phyloP scores from a whole-genome alignment of 2,888 invertebrate species.

The Salpingus planirostris region DNA sequence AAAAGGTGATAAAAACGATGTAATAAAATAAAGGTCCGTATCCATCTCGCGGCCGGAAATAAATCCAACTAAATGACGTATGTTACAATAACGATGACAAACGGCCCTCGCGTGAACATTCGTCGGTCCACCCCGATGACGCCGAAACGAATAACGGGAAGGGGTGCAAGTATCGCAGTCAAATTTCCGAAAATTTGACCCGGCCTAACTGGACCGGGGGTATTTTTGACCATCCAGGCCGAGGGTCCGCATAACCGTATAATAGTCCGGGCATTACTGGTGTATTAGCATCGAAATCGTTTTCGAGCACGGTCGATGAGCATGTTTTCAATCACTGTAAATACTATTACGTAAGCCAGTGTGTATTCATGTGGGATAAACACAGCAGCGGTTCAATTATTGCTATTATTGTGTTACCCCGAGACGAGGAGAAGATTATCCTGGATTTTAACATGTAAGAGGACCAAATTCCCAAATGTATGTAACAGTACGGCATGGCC shows the following conservation, averaged over 20 bases:
- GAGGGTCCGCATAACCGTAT: no score
- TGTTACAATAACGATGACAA: conserved; percentile 16
- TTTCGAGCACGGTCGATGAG: conserved; percentile 31
- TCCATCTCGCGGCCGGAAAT: conserved; percentile 12
- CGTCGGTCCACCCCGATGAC: conserved; percentile 6
- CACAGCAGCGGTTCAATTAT: conserved; percentile 39
- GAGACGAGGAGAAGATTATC: conserved; percentile 37
- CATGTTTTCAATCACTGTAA: conserved; percentile 42
- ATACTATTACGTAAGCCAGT: conserved; percentile 39
- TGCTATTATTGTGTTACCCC: conserved; percentile 38
- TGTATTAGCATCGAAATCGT: conserved; percentile 19
- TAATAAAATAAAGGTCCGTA: conserved; percentile 10
- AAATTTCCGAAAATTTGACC: conserved; percentile 7
- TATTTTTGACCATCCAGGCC: no score
- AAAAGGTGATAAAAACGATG: conserved; percentile 5
- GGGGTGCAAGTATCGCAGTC: conserved; percentile 2
- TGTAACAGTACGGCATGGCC: no score
- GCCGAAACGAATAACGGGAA: conserved; percentile 2
- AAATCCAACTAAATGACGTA: conserved; percentile 15
- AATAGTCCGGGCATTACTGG: no score
- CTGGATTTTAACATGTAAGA: conserved; percentile 36
- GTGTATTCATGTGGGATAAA: conserved; percentile 41
- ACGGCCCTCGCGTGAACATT: conserved; percentile 14
- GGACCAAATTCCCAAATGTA: conserved; percentile 32
- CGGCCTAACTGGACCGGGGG: conserved; percentile 5